Conservation (phyloP, 1,140 invertebrate species). For the Ooceraea biroi region DNA sequence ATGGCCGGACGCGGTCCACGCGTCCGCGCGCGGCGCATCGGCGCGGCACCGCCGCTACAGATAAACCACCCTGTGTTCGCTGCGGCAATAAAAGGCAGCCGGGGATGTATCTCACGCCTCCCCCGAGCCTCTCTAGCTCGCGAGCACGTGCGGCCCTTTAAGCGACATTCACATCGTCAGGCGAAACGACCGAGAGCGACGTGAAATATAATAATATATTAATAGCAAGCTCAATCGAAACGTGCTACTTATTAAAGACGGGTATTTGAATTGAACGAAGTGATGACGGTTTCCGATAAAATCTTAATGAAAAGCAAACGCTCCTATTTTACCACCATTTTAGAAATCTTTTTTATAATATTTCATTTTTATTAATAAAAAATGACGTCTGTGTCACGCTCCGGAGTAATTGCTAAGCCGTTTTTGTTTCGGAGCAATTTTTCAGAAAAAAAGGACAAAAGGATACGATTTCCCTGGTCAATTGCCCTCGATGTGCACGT, state of each 20-base stretch:
- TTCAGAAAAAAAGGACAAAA: no score
- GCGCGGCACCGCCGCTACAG: background rate
- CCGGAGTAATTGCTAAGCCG: background rate
- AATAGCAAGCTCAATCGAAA: conserved; percentile 31
- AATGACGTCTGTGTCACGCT: background rate
- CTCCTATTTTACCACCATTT: no score
- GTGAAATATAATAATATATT: background rate
- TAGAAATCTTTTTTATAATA: no score
- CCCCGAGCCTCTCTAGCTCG: background rate
- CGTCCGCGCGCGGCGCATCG: conserved; percentile 12
- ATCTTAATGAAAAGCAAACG: no score
- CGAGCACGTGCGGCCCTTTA: conserved; percentile 46
- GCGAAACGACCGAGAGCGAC: background rate
- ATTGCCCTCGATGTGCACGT: background rate
- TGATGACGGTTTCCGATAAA: no score
- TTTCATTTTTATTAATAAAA: no score
- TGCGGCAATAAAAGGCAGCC: conserved; percentile 54
- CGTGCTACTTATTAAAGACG: conserved; percentile 9
- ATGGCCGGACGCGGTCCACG: conserved; percentile 47
- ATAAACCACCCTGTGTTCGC: conserved; percentile 46
- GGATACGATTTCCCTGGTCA: background rate
- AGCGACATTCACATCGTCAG: conserved; percentile 30
- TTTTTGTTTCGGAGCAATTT: background rate
- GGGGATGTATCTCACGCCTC: conserved; percentile 1
- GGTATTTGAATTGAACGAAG: no score